Percentiles rank a stretch among this genome's conserved stretches.
Evolutionary conservation across 64 coral and sea anemone species (phyloP).

Genomic region (Actinia equina): DNA sequence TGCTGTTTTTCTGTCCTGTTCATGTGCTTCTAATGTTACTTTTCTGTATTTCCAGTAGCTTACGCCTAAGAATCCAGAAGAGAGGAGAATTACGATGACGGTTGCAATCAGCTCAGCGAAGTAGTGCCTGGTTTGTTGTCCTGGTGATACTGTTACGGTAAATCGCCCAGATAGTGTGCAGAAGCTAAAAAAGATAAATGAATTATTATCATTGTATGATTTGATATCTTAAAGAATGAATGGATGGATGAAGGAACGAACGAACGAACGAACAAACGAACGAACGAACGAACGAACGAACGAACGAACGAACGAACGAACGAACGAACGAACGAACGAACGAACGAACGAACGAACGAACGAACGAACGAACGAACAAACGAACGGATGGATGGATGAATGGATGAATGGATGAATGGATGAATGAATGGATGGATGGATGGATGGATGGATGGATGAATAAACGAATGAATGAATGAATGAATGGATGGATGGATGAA

Average conservation of each 20-base stretch:
- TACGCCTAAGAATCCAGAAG: constrained; percentile 40
- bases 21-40: constrained; percentile 59
- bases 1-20: constrained; percentile 47
- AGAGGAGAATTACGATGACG: constrained; percentile 38
- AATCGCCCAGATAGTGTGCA: constrained; percentile 71
- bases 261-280: background rate
- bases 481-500: too few relatives aligned
- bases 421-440: too few relatives aligned
- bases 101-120: constrained; percentile 46
- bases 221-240: background rate
- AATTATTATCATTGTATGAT: too few relatives aligned
- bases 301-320: background rate
- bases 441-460: too few relatives aligned
- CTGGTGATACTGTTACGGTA: constrained; percentile 42
- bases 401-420: too few relatives aligned
- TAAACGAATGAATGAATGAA: too few relatives aligned
- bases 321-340: too few relatives aligned
- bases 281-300: background rate
- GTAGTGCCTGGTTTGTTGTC: constrained; percentile 20
- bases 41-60: constrained; percentile 68
- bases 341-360: too few relatives aligned
- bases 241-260: background rate
- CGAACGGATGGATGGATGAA: too few relatives aligned
- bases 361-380: too few relatives aligned
- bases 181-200: constrained; percentile 69